Evolutionary conservation across 2,797 vertebrate genomes (phyloP).

Genomic region (Sebastes paucispinis): DNA sequence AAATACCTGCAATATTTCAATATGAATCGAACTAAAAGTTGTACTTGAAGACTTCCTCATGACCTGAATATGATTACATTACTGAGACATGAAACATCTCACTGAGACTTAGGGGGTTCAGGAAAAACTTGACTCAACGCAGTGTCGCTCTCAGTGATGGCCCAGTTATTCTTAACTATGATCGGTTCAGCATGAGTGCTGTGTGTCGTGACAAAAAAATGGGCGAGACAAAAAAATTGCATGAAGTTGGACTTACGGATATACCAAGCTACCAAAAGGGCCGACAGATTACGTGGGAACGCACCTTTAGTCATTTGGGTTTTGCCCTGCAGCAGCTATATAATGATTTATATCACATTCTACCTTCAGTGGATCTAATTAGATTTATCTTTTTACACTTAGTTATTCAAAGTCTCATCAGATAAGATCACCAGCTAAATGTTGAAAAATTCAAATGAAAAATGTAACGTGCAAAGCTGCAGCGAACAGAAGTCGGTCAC

Average conservation of each 20-base stretch:
- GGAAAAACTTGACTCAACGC: too few species aligned
- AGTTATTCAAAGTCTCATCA: not conserved
- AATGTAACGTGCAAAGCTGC: too few species aligned
- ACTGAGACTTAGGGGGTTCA: not conserved
- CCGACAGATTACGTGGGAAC: not conserved
- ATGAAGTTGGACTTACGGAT: not conserved
- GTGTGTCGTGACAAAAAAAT: too few species aligned
- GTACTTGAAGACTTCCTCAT: not conserved
- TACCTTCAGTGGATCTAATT: not conserved
- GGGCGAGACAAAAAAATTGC: too few species aligned
- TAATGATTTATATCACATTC: too few species aligned
- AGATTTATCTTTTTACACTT: not conserved
- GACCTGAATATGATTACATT: not conserved
- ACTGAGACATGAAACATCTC: not conserved
- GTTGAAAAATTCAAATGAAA: too few species aligned
- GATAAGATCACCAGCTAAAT: not conserved
- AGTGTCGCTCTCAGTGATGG: too few species aligned
- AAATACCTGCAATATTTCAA: not conserved
- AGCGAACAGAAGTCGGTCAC: not conserved
- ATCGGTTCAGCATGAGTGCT: too few species aligned
- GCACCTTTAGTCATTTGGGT: not conserved
- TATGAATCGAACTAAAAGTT: not conserved
- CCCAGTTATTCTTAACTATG: too few species aligned
- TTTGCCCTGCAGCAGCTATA: not conserved
- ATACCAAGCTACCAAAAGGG: not conserved